Evolutionary conservation across 1,140 invertebrate species (phyloP).

Genomic region (Drosophila lowei): DNA sequence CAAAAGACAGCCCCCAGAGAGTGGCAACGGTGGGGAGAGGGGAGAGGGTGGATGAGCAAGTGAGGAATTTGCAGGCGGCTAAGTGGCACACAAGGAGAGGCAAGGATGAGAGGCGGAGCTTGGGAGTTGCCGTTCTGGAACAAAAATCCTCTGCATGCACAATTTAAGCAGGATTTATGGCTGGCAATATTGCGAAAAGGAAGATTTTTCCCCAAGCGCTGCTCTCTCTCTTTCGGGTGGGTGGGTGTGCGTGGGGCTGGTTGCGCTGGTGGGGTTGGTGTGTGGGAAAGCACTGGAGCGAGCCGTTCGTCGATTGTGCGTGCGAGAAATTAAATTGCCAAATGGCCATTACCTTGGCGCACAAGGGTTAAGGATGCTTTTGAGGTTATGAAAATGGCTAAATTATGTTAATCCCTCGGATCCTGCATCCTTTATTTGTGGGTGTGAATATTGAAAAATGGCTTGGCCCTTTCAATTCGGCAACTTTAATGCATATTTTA

Average conservation of each 20-base stretch:
- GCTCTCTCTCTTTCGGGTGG: neutral
- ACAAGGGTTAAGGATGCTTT: conserved; percentile 65
- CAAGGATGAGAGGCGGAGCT: conserved; percentile 6
- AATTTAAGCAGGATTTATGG: conserved; percentile 82
- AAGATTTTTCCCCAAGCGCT: conserved; percentile 46
- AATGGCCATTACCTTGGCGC: conserved; percentile 69
- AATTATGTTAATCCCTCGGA: conserved; percentile 67
- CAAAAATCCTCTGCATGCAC: conserved; percentile 81
- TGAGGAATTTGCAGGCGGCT: conserved; percentile 54
- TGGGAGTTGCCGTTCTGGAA: conserved; percentile 67
- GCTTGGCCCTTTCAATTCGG: conserved; percentile 4
- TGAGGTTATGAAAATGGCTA: conserved; percentile 73
- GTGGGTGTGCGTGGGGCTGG: neutral
- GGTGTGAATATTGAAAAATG: conserved; percentile 65
- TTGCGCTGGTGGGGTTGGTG: neutral
- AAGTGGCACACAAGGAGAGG: conserved; percentile 40
- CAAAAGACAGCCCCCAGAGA: conserved; percentile 47
- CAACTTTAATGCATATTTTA: conserved; percentile 39
- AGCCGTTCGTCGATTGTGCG: conserved; percentile 72
- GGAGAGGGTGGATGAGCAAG: conserved; percentile 15
- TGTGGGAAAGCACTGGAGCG: conserved; percentile 36
- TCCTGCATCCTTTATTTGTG: neutral
- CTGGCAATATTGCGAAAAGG: conserved; percentile 76
- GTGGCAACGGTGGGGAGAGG: conserved; percentile 12
- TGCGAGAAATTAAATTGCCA: conserved; percentile 80